Conservation (phyloP, 2,888 invertebrate species). For the Aspidiotus destructor region DNA sequence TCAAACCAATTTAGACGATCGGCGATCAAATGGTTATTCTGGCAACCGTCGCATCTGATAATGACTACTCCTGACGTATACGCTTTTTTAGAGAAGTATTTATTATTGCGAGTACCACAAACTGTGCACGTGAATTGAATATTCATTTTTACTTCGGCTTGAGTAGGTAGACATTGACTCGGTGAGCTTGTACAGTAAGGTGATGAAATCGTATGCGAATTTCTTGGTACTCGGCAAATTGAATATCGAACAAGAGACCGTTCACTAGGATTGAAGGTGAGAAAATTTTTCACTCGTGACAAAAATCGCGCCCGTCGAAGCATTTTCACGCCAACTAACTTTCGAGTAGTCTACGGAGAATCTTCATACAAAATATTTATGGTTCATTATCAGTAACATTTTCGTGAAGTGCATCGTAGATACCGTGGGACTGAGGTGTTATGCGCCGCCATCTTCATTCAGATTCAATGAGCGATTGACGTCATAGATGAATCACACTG, state of each 20-base stretch:
- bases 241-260: background rate
- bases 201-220: background rate
- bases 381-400: no score
- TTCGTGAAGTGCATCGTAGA: no score
- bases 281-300: background rate
- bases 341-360: no score
- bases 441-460: no score
- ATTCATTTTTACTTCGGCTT: slow-evolving; percentile 48
- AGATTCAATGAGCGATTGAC: no score
- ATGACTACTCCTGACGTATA: slow-evolving; percentile 87
- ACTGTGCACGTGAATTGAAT: slow-evolving; percentile 82
- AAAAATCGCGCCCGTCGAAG: background rate
- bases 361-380: no score
- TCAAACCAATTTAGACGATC: slow-evolving; percentile 94
- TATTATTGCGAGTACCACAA: slow-evolving; percentile 64
- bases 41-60: slow-evolving; percentile 76
- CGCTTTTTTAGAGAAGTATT: slow-evolving; percentile 72
- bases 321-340: background rate
- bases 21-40: slow-evolving; percentile 86
- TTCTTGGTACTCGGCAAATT: background rate
- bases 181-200: background rate
- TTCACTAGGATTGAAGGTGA: background rate
- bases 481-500: no score
- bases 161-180: background rate
- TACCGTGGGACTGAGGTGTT: no score